A percentile compares a stretch with the other conserved stretches of the same genome.
Conservation (phyloP, 2,797 vertebrate species). For the Melanotaenia pygmaea region DNA sequence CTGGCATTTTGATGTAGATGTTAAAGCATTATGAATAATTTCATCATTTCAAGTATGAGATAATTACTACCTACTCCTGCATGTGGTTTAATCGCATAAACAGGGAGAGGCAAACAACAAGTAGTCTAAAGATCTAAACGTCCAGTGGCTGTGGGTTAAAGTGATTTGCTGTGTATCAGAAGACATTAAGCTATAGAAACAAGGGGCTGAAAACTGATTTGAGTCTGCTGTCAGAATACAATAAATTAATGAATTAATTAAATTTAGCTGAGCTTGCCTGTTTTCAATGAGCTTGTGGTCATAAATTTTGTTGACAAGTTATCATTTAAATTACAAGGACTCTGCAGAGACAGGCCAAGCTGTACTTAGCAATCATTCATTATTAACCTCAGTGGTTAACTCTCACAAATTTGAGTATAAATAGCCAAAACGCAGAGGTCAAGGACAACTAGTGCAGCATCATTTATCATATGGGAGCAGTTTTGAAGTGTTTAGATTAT, state of each 20-base stretch:
- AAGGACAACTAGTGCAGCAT: conserved; percentile 26
- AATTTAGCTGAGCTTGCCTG: conserved; percentile 57
- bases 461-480: neutral
- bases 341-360: conserved; percentile 35
- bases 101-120: conserved; percentile 21
- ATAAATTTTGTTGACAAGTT: conserved; percentile 58
- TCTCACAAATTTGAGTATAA: conserved; percentile 13
- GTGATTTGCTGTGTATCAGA: conserved; percentile 27
- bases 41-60: conserved; percentile 37
- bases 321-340: conserved; percentile 53
- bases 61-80: conserved; percentile 49
- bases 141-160: conserved; percentile 25
- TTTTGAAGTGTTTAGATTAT: conserved; percentile 13
- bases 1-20: conserved; percentile 59
- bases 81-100: conserved; percentile 29
- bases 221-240: conserved; percentile 50
- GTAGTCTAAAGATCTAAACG: conserved; percentile 19
- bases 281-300: conserved; percentile 43
- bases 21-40: conserved; percentile 56
- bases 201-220: conserved; percentile 51
- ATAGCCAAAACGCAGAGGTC: neutral
- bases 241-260: conserved; percentile 54
- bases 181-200: conserved; percentile 35
- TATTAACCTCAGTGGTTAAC: conserved; percentile 6
- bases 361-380: conserved; percentile 16